These are phyloP conservation scores for Thaleichthys pacificus DNA, from an alignment of 2,797 vertebrate species.

Conservation along the genomic window DNA sequence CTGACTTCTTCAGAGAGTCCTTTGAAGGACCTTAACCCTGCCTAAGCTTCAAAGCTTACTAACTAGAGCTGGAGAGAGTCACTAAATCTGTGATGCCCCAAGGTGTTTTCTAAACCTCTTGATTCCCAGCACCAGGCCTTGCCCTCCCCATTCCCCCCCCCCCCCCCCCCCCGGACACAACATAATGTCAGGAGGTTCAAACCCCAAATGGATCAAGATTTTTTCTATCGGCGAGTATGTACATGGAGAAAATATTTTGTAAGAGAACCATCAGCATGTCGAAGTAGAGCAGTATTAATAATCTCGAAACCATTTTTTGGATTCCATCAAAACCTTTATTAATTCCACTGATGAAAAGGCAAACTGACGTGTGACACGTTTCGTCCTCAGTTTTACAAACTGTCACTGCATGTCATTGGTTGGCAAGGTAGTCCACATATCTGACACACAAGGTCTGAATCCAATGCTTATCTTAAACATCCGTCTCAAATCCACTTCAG, in stretches of 20 bases:
- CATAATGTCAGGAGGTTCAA: neutral
- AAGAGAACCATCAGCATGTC: no score
- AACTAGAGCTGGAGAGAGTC: neutral
- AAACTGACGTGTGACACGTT: slow-evolving; percentile 29
- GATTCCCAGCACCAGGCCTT: neutral
- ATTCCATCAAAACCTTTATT: slow-evolving; percentile 44
- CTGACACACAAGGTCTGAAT: neutral
- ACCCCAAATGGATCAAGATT: no score
- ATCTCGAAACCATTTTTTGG: neutral
- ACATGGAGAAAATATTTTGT: no score
- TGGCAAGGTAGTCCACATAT: slow-evolving; percentile 8
- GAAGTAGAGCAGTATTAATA: no score
- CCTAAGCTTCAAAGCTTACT: neutral
- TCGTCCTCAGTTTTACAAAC: slow-evolving; percentile 8
- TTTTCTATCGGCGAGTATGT: no score
- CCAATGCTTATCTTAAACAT: neutral
- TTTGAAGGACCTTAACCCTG: neutral
- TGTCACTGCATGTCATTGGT: slow-evolving; percentile 19
- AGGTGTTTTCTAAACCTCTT: neutral
- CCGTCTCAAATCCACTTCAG: neutral
- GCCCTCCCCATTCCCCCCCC: neutral
- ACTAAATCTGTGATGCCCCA: neutral
- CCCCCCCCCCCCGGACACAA: neutral
- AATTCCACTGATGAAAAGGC: slow-evolving; percentile 49
- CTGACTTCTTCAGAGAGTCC: neutral